Evolutionary conservation across 2,113 vertebrate species (phyloP), one percentile per base, ranked within the genome.

Genomic region (Psilopogon haemacephalus): DNA sequence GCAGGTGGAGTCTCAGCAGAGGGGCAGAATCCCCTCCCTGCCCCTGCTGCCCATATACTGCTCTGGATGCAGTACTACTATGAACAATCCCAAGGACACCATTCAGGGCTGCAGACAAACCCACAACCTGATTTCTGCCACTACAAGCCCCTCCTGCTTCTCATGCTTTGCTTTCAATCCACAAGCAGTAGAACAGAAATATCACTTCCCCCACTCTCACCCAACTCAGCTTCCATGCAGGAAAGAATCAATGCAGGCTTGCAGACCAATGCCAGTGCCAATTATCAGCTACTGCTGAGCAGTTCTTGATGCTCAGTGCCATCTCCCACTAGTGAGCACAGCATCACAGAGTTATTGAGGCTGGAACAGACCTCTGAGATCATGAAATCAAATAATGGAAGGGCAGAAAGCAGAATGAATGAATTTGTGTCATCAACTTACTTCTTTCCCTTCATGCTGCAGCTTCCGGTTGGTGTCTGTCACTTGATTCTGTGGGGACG

Each of bases 381-480:
- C 12, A 50, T 50, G 21, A 50, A 50, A 23, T 5, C 46, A 56
- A 56, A 18, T 33, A 55, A 27, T 1, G 6, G 42, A 40, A 38
- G 65, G 33, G 15, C 9, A 16, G 27, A n/a, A 24, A 17, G 5
- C 17, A 11, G 13, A 33, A 46, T 19, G 26, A 88, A 89, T 30
- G 9, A 86, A 81, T 44, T 35, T 78, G 99, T 99, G 94, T 98
- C 98, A 90, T 27, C 9, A 87, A 84, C 68, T 52, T 81, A 99
- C 99, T 95, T 98, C 98, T 87, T 98, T 99, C 30, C 99, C 99
- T 24, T 99, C 98, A 3, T 97, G 97, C 94, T 99, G 99, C 35
- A 99, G 98, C 84, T 98, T 98, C 55, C 97, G 42, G 97, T 99
- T 99, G 63, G 99, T 99, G 83, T 99, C 99, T 0, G 97, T 99